Percentiles rank a stretch among this genome's conserved stretches.
phyloP scores from a whole-genome alignment of 1,140 invertebrate species.

The Drosophila carrolli region DNA sequence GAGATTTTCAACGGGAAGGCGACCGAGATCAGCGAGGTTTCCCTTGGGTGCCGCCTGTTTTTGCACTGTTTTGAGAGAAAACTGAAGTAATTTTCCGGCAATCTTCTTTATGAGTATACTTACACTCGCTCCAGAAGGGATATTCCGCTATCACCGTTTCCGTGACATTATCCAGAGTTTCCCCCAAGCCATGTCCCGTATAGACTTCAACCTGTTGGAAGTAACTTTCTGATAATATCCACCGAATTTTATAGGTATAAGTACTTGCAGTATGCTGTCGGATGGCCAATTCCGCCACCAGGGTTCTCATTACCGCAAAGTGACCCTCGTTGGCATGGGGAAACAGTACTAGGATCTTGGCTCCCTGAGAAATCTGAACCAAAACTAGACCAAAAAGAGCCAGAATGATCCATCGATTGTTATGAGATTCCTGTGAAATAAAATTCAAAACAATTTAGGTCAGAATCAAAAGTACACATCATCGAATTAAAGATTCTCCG shows the following conservation, averaged over 20 bases:
- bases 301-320: constrained; percentile 74
- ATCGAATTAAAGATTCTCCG: constrained; percentile 7
- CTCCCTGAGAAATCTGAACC: constrained; percentile 12
- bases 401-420: constrained; percentile 5
- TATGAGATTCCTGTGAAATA: constrained; percentile 4
- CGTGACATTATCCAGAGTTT: constrained; percentile 59
- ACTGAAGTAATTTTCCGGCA: too few relatives aligned
- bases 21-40: constrained; percentile 49
- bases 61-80: constrained; percentile 48
- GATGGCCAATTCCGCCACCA: constrained; percentile 76
- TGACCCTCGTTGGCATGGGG: constrained; percentile 82
- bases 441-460: neutral
- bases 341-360: constrained; percentile 79
- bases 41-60: constrained; percentile 44
- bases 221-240: neutral
- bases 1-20: constrained; percentile 36
- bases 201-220: constrained; percentile 62
- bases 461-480: constrained; percentile 28
- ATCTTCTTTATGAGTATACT: constrained; percentile 1
- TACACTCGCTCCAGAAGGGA: constrained; percentile 73
- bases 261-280: constrained; percentile 75
- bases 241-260: neutral
- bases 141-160: constrained; percentile 72
- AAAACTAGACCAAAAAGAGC: constrained; percentile 1
- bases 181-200: constrained; percentile 62